Evolutionary conservation across 2,888 invertebrate genomes (phyloP).

Genomic region (Rotaria sp.): DNA sequence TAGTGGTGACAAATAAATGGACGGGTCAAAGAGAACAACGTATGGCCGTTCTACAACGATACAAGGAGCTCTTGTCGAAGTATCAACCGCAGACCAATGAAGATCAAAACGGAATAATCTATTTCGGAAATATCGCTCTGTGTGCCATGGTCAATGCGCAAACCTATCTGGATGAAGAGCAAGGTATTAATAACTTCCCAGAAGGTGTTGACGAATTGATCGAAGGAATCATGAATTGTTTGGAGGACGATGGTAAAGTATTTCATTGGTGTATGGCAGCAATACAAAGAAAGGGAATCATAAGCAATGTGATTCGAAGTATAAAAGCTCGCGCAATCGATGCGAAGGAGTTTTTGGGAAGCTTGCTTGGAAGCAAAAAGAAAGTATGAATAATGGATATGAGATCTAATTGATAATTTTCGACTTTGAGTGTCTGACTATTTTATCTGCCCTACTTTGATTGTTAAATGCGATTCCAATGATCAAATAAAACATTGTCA

Average conservation of each 20-base stretch:
- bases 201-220: neutral
- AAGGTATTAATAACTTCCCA: neutral
- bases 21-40: neutral
- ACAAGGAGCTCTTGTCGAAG: neutral
- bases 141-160: neutral
- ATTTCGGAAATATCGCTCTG: neutral
- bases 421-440: too few relatives aligned
- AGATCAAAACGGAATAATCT: neutral
- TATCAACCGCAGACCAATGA: neutral
- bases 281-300: neutral
- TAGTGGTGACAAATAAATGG: neutral
- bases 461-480: too few relatives aligned
- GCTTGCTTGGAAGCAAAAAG: too few relatives aligned
- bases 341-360: too few relatives aligned
- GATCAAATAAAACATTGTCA: too few relatives aligned
- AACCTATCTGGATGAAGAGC: neutral
- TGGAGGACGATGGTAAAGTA: neutral
- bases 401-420: too few relatives aligned
- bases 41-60: neutral
- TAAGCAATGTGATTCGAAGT: neutral
- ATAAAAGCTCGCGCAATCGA: too few relatives aligned
- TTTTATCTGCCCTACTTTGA: too few relatives aligned
- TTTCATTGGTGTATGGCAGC: neutral
- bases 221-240: neutral
- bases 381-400: too few relatives aligned